Base-by-base conservation (phyloP, 2,113 vertebrate species). In the Condylura cristata region DNA sequence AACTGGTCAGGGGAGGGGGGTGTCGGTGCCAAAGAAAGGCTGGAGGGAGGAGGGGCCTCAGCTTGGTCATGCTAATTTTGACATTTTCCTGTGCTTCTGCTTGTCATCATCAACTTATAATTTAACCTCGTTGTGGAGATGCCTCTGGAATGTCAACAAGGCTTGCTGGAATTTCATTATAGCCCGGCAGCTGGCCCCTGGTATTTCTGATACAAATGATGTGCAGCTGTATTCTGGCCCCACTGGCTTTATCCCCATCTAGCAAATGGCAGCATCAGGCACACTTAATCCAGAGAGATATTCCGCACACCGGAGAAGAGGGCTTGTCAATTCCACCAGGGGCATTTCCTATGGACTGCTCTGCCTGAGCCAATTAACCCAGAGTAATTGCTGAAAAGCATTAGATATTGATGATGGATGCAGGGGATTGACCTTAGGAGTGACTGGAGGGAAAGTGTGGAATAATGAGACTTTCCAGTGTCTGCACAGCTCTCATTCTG, bases 111-210 rank as follows among this genome's bases (percentile, higher is more conserved):
- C 96, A 92, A 91, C 97, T 98, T 97, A 93, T 89, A 91, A 92
- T 97, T 95, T 83, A 97, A 97, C 96, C 97, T 97, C 80, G 26
- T 86, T 86, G 88, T 95, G 94, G 82, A 28, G 96, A 97, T 65
- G 90, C 95, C 90, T 96, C 93, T 95, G 91, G 97, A 98, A 98
- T 98, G 94, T 97, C 97, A 98, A 98, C 86, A 95, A 98, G 91
- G 32, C 95, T 96, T 96, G 92, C 95, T 97, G 95, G 72, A 95
- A 96, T 97, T 96, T 97, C 96, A 97, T 96, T 95, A 93, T 61
- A 71, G 80, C 41, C 96, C 79, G 30, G 96, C 97, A 98, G 96
- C 96, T 97, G 98, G 96, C 93, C 95, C 76, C 91, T 85, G 90
- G 90, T 97, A 90, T 89, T 95, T 97, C 81, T 32, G 96, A 94